A percentile compares a stretch with the other conserved stretches of the same genome.
Conservation (phyloP, 2,888 invertebrate species). For the Ophion obscuratus region DNA sequence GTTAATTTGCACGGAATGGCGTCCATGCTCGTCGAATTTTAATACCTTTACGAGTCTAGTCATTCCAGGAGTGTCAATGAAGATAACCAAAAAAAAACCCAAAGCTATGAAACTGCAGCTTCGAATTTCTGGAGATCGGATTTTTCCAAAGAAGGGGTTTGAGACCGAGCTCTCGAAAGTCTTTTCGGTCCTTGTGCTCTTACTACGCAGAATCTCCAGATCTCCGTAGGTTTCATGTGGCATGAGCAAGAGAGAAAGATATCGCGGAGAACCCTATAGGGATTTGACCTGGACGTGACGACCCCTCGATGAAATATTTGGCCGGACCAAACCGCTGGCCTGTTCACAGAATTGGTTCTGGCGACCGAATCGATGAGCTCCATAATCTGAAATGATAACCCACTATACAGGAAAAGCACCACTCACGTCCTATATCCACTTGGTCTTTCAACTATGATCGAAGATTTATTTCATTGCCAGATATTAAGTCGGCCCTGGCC, state of each 20-base stretch:
- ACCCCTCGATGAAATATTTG: slow-evolving; percentile 77
- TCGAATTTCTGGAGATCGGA: slow-evolving; percentile 72
- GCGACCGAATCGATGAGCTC: slow-evolving; percentile 28
- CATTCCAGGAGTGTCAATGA: slow-evolving; percentile 72
- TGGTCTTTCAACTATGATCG: neutral
- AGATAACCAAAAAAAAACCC: slow-evolving; percentile 68
- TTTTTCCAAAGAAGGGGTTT: slow-evolving; percentile 73
- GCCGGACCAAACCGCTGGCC: slow-evolving; percentile 73
- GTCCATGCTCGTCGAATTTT: neutral
- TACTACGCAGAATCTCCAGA: slow-evolving; percentile 32
- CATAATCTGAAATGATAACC: slow-evolving; percentile 14
- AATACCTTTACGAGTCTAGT: slow-evolving; percentile 64
- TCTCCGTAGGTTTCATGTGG: slow-evolving; percentile 57
- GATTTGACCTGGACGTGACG: slow-evolving; percentile 76
- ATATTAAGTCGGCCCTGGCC: slow-evolving; percentile 26
- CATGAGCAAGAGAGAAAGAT: slow-evolving; percentile 66
- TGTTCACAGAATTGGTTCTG: slow-evolving; percentile 66
- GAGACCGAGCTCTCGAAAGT: neutral
- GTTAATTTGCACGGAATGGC: too few species aligned
- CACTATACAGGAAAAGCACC: slow-evolving; percentile 13
- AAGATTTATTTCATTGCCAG: neutral
- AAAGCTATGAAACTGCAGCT: slow-evolving; percentile 63
- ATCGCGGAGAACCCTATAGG: slow-evolving; percentile 74
- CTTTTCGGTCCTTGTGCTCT: slow-evolving; percentile 70
- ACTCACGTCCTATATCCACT: neutral